Evolutionary conservation across 23 tunicate genomes (phyloP), one percentile per base, ranked within the genome.

Genomic region (Clavelina lepadiformis): DNA sequence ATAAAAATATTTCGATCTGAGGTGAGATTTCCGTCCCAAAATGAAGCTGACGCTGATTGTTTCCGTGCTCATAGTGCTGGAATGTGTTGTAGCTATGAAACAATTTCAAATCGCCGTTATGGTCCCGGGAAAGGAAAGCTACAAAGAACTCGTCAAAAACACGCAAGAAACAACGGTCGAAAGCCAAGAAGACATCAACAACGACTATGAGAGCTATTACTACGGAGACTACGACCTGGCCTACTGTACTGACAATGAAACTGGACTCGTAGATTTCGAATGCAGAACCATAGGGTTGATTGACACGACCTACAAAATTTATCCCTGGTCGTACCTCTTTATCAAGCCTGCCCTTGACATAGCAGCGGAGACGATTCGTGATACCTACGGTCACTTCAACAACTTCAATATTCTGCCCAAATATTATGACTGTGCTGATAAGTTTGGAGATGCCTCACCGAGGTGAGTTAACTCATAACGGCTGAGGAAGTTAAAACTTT

Each of bases 291-390:
- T 33, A 34, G 74, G n/a, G n/a, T n/a, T n/a, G n/a, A n/a, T n/a
- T n/a, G n/a, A n/a, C n/a, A n/a, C n/a, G n/a, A n/a, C 26, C 15
- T 77, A 77, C 49, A 38, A 46, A 27, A 67, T 80, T n/a, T 78
- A 77, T 35, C 80, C 95, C 21, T 86, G 95, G 95, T 86, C 95
- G n/a, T 77, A 86, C 38, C 15, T 72, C 3, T 86, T 77, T 32
- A 69, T 65, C 1, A 86, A 86, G 34, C 80, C 80, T 19, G 85
- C 95, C n/a, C 58, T 86, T 56, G 95, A 86, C 27, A 13, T 78
- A 3, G 95, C 95, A 1, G 26, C 65, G 54, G 63, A 86, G 37
- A 58, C 52, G 33, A 86, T 86, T 4, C 35, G 58, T 28, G 38
- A 68, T 2, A 55, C 78, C 1, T 36, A 57, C 2, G 80, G 80